Conservation (phyloP, 2,113 vertebrate genomes). For the Xiphias gladius region DNA sequence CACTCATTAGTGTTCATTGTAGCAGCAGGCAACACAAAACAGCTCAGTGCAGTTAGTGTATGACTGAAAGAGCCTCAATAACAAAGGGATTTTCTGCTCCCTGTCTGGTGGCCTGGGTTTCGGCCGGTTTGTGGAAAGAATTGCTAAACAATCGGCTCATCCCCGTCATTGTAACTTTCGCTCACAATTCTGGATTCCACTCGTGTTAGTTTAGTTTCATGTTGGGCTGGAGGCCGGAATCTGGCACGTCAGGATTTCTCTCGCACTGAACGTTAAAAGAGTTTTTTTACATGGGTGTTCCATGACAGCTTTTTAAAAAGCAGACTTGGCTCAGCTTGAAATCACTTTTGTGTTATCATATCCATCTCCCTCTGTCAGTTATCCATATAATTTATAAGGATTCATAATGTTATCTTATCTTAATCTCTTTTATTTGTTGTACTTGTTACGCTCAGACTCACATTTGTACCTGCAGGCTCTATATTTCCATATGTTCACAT, state of each 20-base stretch:
- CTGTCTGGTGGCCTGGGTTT: conserved; percentile 51
- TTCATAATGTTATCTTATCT: background rate
- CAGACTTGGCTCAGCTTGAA: background rate
- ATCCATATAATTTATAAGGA: background rate
- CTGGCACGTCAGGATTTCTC: conserved; percentile 70
- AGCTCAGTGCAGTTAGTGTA: background rate
- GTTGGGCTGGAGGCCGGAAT: conserved; percentile 69
- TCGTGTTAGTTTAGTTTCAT: conserved; percentile 52
- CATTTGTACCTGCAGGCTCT: background rate
- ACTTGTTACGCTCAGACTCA: background rate
- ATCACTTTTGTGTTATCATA: background rate
- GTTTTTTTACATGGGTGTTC: background rate
- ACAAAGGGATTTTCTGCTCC: conserved; percentile 54
- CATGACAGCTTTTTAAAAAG: background rate
- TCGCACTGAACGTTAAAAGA: background rate
- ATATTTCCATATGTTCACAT: background rate
- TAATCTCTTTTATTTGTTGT: background rate
- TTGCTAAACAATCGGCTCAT: conserved; percentile 55
- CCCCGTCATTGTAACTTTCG: conserved; percentile 48
- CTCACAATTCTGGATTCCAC: conserved; percentile 71
- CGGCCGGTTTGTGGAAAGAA: conserved; percentile 39
- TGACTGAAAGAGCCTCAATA: conserved; percentile 46
- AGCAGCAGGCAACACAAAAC: conserved; percentile 20
- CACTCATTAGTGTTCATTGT: conserved; percentile 10
- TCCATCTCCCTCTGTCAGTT: background rate